A percentile compares a stretch with the other conserved stretches of the same genome.
Evolutionary conservation across 1,140 invertebrate species (phyloP).

Genomic region (Triops cancriformis): DNA sequence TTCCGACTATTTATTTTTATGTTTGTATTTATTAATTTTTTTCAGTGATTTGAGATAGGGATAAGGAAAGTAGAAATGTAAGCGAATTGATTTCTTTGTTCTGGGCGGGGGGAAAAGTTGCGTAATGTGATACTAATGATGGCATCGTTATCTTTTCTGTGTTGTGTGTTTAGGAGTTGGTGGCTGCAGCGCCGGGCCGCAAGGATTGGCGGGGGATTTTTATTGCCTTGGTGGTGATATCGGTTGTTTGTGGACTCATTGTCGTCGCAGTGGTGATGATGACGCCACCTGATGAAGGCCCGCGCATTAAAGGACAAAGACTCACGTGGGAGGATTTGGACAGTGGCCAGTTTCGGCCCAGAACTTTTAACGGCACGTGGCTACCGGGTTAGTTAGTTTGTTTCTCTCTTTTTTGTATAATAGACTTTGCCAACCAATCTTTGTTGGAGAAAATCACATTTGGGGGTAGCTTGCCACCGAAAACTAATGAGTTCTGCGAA

Average conservation of each 20-base stretch:
- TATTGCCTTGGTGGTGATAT: conserved; percentile 78
- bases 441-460: too few relatives aligned
- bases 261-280: conserved; percentile 26
- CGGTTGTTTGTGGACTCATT: conserved; percentile 58
- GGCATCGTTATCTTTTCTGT: background rate
- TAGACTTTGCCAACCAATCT: too few relatives aligned
- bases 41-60: too few relatives aligned
- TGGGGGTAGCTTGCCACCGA: too few relatives aligned
- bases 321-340: conserved; percentile 58
- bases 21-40: too few relatives aligned
- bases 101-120: too few relatives aligned
- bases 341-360: conserved; percentile 50
- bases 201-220: conserved; percentile 83
- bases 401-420: too few relatives aligned
- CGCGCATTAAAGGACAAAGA: conserved; percentile 37
- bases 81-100: too few relatives aligned
- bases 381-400: conserved; percentile 54
- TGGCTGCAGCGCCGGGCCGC: conserved; percentile 65
- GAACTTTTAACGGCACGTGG: conserved; percentile 68
- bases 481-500: too few relatives aligned
- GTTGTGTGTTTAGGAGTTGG: conserved; percentile 56
- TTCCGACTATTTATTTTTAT: background rate
- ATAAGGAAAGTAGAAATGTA: too few relatives aligned
- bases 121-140: too few relatives aligned
- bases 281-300: conserved; percentile 28